Evolutionary conservation across 1,140 invertebrate genomes (phyloP).

Genomic region (Lordiphosa mommai): DNA sequence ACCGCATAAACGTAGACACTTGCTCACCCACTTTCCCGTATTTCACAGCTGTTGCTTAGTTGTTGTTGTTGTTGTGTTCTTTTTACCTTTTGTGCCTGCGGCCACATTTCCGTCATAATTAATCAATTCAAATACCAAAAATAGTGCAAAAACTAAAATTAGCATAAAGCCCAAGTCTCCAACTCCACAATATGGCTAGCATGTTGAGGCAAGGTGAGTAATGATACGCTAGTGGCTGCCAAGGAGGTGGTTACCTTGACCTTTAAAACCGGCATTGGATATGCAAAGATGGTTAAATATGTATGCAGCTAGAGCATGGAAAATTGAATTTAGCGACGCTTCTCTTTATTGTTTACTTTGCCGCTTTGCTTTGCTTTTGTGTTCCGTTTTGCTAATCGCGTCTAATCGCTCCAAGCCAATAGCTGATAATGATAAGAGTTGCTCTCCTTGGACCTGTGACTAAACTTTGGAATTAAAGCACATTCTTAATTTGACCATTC

Average conservation of each 20-base stretch:
- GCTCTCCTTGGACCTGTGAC: constrained; percentile 4
- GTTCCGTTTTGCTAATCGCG: constrained; percentile 43
- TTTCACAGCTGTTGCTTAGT: constrained; percentile 38
- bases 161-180: not conserved
- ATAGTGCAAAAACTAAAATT: not conserved
- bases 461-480: constrained; percentile 63
- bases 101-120: constrained; percentile 5
- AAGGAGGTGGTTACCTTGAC: constrained; percentile 47
- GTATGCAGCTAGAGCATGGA: not conserved
- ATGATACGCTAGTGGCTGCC: constrained; percentile 6
- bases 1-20: constrained; percentile 2
- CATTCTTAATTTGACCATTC: constrained; percentile 29
- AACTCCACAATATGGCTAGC: not conserved
- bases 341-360: constrained; percentile 31
- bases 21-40: not conserved
- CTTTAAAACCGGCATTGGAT: constrained; percentile 33
- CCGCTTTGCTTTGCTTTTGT: constrained; percentile 8
- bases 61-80: constrained; percentile 7
- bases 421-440: constrained; percentile 37
- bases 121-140: constrained; percentile 1
- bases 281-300: not conserved
- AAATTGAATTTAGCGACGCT: constrained; percentile 2
- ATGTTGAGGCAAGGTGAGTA: constrained; percentile 29
- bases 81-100: not conserved
- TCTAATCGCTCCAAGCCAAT: constrained; percentile 30